A percentile compares a stretch with the other conserved stretches of the same genome.
phyloP scores from a whole-genome alignment of 2,113 vertebrate species.

The Chamaetylas fuelleborni region DNA sequence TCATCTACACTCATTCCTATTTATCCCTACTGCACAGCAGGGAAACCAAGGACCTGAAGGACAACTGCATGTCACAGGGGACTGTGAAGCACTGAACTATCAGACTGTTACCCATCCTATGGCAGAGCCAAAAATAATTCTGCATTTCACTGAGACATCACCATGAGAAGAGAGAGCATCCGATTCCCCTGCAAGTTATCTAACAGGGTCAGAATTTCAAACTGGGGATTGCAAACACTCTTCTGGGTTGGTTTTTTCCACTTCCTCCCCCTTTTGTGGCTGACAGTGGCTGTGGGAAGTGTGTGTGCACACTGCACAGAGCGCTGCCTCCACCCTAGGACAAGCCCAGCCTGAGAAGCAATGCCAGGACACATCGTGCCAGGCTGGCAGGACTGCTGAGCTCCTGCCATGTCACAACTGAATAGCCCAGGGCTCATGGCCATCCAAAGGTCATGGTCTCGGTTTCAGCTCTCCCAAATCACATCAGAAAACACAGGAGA shows the following conservation, averaged over 20 bases:
- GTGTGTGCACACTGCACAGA: neutral
- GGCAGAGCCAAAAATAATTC: neutral
- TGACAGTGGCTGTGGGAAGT: neutral
- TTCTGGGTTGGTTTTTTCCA: neutral
- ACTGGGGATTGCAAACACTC: neutral
- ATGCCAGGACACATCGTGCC: neutral
- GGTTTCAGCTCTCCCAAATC: neutral
- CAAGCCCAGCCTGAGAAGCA: neutral
- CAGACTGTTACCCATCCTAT: neutral
- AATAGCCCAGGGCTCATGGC: accelerated
- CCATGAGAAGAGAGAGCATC: neutral
- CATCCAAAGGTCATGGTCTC: neutral
- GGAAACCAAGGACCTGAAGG: neutral
- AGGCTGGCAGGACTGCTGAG: neutral
- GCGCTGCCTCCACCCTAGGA: neutral
- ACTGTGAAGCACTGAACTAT: neutral
- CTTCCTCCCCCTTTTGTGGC: neutral
- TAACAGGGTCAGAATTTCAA: neutral
- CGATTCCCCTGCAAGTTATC: neutral
- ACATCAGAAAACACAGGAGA: neutral
- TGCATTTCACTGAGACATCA: neutral
- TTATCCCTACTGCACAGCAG: neutral
- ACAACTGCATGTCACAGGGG: neutral
- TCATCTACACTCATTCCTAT: neutral
- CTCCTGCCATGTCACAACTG: accelerated